Percentiles rank a stretch among this genome's conserved stretches.
Evolutionary conservation across 1,140 invertebrate genomes (phyloP).

Genomic region (Drosophila teissieri): DNA sequence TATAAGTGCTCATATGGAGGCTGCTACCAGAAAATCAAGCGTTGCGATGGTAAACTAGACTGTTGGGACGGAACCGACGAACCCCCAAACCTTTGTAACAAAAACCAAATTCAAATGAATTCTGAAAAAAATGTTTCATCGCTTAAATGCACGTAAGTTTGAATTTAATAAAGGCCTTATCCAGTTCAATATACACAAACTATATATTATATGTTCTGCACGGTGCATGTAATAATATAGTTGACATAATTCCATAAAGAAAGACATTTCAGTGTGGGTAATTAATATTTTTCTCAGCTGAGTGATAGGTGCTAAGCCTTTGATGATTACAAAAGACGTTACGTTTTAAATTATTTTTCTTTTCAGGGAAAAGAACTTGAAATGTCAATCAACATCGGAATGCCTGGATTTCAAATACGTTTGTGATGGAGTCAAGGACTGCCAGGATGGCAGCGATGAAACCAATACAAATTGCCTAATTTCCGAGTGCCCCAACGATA

Average conservation of each 20-base stretch:
- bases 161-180: no score
- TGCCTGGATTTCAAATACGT: background rate
- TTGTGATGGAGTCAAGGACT: background rate
- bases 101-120: background rate
- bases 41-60: conserved; percentile 87
- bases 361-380: background rate
- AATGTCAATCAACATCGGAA: background rate
- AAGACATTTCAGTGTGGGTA: no score
- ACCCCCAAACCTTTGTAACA: conserved; percentile 11
- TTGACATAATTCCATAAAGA: no score
- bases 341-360: no score
- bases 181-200: no score
- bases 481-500: background rate
- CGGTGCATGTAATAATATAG: no score
- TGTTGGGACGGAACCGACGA: conserved; percentile 91
- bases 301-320: no score
- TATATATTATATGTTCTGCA: no score
- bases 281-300: no score
- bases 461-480: background rate
- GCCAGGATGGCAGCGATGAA: background rate
- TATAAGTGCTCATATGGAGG: conserved; percentile 87
- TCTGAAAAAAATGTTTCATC: background rate
- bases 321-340: no score
- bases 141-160: background rate
- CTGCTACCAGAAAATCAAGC: conserved; percentile 85